phyloP scores from a whole-genome alignment of 2,888 invertebrate genomes.

The Andrena marginata region DNA sequence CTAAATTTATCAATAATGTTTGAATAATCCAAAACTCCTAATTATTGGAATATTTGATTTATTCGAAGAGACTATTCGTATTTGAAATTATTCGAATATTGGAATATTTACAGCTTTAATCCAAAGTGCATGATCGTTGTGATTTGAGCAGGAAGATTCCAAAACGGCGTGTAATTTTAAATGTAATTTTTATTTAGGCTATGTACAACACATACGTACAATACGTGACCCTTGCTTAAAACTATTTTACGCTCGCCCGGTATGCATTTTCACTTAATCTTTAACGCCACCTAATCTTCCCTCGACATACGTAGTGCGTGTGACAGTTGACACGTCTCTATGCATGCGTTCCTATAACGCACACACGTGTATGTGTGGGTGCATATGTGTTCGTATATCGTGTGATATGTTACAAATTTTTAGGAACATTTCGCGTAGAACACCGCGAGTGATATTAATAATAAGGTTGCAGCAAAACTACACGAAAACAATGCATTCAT shows the following conservation, averaged over 20 bases:
- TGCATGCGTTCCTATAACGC: constrained; percentile 26
- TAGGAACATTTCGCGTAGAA: constrained; percentile 83
- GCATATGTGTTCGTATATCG: constrained; percentile 66
- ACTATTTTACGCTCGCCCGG: constrained; percentile 79
- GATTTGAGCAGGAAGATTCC: background rate
- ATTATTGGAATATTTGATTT: too few relatives aligned
- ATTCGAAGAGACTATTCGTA: too few relatives aligned
- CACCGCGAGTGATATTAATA: constrained; percentile 77
- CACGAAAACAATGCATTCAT: constrained; percentile 78
- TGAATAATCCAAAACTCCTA: too few relatives aligned
- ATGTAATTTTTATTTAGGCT: constrained; percentile 85
- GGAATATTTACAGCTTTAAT: too few relatives aligned
- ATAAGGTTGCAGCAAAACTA: constrained; percentile 78
- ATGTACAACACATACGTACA: constrained; percentile 85
- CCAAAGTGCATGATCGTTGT: too few relatives aligned
- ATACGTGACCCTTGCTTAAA: constrained; percentile 84
- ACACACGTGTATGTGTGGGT: constrained; percentile 60
- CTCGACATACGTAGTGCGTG: constrained; percentile 57
- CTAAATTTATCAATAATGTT: too few relatives aligned
- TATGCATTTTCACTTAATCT: constrained; percentile 76
- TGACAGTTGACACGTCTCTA: constrained; percentile 41
- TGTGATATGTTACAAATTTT: constrained; percentile 84
- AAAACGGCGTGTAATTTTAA: constrained; percentile 77
- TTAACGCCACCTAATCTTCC: constrained; percentile 56
- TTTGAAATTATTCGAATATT: too few relatives aligned